Base-by-base conservation (phyloP, 92 coral and sea anemone genomes). In the Umimayanthus kanabou region DNA sequence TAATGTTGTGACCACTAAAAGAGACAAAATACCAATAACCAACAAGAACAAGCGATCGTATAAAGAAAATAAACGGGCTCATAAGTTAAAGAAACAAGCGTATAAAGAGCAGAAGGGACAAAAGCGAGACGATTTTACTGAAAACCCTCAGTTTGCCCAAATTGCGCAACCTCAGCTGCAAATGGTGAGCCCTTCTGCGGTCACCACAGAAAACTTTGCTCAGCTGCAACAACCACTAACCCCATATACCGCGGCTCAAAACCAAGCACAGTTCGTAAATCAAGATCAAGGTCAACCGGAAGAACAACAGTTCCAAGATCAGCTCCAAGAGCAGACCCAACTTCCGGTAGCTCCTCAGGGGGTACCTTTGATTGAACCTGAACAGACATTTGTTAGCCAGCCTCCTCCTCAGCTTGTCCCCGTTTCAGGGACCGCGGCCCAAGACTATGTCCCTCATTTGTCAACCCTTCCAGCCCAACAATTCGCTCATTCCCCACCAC, bases 1-100 rank as follows among this genome's bases (percentile, higher is more conserved):
- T 14, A 90, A 90, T 47, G 88, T 90, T 42, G 79, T 80, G 20
- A 90, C 92, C 7, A 72, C 73, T 16, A 87, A 87, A 88, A 87
- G 85, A 30, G 45, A 74, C 58, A 39, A 75, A 33, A 88, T 91
- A 49, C 91, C 91, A 0, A 23, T 74, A 77, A n/a, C 23, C 14
- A 26, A 23, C 53, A 80, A n/a, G 30, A 39, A 64, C 66, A 85
- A 77, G 39, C 58, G 85, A 69, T 61, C 84, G 2, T 29, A 47
- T 22, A 73, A 47, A 6, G 39, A 26, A 45, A 26, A 10, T 13
- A 29, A 25, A 22, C 28, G 30, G 8, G 8, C 42, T 9, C 40
- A 8, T 3, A 83, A 69, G 78, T 22, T 83, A 22, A 83, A 70
- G 37, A 83, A 83, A 50, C 58, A 83, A 70, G 39, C 28, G 13